Percentiles rank a stretch among this genome's conserved stretches.
phyloP scores from a whole-genome alignment of 2,113 vertebrate genomes.

The Callocephalon fimbriatum region DNA sequence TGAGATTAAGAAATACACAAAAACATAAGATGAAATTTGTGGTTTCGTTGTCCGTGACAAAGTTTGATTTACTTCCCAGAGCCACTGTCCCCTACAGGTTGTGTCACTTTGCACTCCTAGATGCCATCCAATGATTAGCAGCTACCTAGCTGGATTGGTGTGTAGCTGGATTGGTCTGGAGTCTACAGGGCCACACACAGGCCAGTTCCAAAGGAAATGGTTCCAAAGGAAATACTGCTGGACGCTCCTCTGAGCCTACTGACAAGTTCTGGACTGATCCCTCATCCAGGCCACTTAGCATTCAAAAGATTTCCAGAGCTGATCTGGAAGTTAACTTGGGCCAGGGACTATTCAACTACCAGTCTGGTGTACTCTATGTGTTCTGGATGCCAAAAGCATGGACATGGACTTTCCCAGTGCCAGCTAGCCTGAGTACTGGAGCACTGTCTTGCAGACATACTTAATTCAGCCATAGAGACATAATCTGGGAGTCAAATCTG shows the following conservation, averaged over 20 bases:
- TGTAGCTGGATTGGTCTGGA: background rate
- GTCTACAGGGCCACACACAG: background rate
- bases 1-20: background rate
- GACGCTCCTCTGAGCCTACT: background rate
- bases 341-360: background rate
- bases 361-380: background rate
- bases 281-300: background rate
- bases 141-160: background rate
- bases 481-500: background rate
- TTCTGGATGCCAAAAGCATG: background rate
- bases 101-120: accelerated
- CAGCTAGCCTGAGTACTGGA: background rate
- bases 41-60: background rate
- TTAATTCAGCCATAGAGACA: background rate
- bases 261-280: background rate
- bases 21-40: background rate
- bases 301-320: background rate
- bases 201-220: background rate
- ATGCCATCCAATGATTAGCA: background rate
- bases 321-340: background rate
- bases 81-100: background rate
- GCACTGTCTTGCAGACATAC: background rate
- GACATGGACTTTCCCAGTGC: accelerated
- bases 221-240: background rate
- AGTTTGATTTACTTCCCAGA: background rate